Base-by-base conservation (phyloP, 2,113 vertebrate genomes). In the Rhineura floridana region DNA sequence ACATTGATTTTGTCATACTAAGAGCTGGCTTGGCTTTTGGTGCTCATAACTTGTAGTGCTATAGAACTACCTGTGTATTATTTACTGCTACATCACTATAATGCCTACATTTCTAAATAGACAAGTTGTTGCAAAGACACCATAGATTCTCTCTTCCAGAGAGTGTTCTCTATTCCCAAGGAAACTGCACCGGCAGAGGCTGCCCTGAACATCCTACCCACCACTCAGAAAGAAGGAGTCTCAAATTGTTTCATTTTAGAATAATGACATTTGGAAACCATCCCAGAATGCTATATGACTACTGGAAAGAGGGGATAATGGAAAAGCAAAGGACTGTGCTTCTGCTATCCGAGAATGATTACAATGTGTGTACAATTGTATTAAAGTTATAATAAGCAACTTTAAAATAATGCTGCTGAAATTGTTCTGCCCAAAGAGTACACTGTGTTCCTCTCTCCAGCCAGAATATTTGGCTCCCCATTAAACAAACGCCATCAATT, bases 401-500 rank as follows among this genome's bases (percentile, higher is more conserved):
- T 70, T 17, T 72, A 48, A 91, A 84, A 30, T 84, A 87, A 63
- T 9, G 73, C 12, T 3, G 0, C 69, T 36, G 84, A 85, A 91
- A 88, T 25, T 86, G 10, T 82, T 85, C 50, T 75, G 30, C 70
- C 28, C 84, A 28, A 63, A 88, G 12, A 82, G 86, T 55, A 79
- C 36, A 84, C 63, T 63, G 10, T 82, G 42, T 21, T 50, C n/a
- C n/a, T n/a, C 82, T 85, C 87, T 72, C 48, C 4, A 89, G 85
- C 75, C 59, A 39, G 52, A 85, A 87, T 15, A 13, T 0, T 88
- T 86, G 21, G 80, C 73, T 88, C 50, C 72, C 52, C 23, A 39
- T 86, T 72, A 94, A 93, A 91, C 69, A 90, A 93, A 92, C 87
- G 80, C 19, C 77, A 86, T 78, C 46, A 78, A 50, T 93, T 89